Percentiles rank a stretch among this genome's conserved stretches.
phyloP scores from a whole-genome alignment of 2,888 invertebrate genomes.

The Caradrina clavipalpis region DNA sequence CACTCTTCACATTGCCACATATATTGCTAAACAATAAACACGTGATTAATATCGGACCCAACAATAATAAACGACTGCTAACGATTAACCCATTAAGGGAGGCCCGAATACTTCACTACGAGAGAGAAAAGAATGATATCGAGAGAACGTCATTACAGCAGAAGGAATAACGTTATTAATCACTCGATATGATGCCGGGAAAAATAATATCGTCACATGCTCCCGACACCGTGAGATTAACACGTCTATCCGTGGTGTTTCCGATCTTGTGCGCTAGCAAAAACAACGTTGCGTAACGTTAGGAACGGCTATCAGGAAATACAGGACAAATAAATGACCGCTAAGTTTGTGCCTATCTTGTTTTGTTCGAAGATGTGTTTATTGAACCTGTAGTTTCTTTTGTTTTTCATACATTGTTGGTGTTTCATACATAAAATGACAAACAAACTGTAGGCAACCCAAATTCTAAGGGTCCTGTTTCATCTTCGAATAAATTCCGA shows the following conservation, averaged over 20 bases:
- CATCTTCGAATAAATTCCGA: too few relatives aligned
- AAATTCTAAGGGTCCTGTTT: background rate
- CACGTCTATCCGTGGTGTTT: slow-evolving; percentile 80
- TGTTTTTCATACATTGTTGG: background rate
- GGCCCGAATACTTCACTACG: slow-evolving; percentile 73
- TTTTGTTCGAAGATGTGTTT: slow-evolving; percentile 5
- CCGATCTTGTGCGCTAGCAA: slow-evolving; percentile 69
- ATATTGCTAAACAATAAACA: slow-evolving; percentile 40
- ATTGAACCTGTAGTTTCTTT: background rate
- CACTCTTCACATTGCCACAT: background rate
- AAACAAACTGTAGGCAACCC: background rate
- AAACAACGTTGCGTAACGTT: slow-evolving; percentile 63
- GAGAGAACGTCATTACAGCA: slow-evolving; percentile 80
- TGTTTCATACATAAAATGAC: background rate
- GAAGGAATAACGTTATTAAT: slow-evolving; percentile 88
- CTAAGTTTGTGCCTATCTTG: slow-evolving; percentile 22
- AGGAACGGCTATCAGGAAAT: slow-evolving; percentile 42
- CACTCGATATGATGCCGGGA: slow-evolving; percentile 85
- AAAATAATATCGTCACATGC: slow-evolving; percentile 90
- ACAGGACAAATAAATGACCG: slow-evolving; percentile 47
- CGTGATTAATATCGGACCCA: slow-evolving; percentile 44
- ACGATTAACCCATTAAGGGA: slow-evolving; percentile 76
- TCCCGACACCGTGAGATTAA: slow-evolving; percentile 88
- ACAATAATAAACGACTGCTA: slow-evolving; percentile 54
- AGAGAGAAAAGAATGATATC: slow-evolving; percentile 73